Conservation (phyloP, 2,888 invertebrate species). For the Erebia palarica region DNA sequence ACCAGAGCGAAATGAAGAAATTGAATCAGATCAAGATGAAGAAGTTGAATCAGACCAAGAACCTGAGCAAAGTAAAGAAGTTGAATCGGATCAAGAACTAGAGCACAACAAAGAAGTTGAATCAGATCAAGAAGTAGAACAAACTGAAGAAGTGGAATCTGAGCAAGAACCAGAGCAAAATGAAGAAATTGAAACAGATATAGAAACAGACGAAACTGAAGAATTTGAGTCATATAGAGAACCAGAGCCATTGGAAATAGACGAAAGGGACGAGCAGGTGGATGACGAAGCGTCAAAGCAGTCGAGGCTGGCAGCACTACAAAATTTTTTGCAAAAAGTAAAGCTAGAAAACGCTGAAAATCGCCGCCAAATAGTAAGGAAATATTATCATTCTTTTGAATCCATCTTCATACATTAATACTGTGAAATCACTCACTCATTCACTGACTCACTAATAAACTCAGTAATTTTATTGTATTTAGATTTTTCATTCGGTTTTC, state of each 20-base stretch:
- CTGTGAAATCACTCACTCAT: no score
- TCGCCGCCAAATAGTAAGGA: slow-evolving; percentile 60
- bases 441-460: no score
- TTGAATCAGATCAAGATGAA: not conserved
- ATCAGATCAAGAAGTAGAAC: not conserved
- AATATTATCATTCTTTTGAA: not conserved
- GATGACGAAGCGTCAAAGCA: slow-evolving; percentile 54
- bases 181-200: not conserved
- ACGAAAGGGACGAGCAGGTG: slow-evolving; percentile 24
- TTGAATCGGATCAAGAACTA: not conserved
- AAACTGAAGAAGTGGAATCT: not conserved
- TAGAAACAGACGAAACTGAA: not conserved
- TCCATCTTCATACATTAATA: no score
- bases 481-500: no score
- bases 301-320: slow-evolving; percentile 53
- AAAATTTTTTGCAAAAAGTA: slow-evolving; percentile 57
- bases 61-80: not conserved
- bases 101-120: not conserved
- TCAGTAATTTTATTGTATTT: no score
- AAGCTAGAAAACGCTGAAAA: slow-evolving; percentile 56
- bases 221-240: slow-evolving; percentile 22
- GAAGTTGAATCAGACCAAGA: not conserved
- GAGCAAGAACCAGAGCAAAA: not conserved
- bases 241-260: slow-evolving; percentile 12
- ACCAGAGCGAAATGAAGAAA: not conserved